These are phyloP conservation scores for Gallinago media DNA, from an alignment of 2,113 vertebrate species.

Conservation along the genomic window DNA sequence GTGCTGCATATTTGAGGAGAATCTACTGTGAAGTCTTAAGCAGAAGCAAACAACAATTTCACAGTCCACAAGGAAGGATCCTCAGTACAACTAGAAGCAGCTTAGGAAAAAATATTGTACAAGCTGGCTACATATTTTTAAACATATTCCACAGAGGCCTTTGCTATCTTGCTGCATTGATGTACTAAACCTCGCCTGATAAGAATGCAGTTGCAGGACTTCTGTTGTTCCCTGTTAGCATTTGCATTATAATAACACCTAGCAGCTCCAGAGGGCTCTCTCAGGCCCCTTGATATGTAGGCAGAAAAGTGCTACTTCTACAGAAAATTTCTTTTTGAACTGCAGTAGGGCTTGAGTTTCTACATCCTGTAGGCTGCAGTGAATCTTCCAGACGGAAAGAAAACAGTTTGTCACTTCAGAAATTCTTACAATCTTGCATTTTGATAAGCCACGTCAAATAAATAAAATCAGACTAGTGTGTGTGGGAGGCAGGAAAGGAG, in stretches of 20 bases:
- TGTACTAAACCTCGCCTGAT: neutral
- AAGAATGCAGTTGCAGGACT: neutral
- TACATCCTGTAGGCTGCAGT: slow-evolving; percentile 33
- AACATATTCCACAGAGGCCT: neutral
- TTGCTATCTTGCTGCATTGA: neutral
- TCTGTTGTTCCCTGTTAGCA: neutral
- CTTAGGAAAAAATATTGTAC: neutral
- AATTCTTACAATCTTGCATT: slow-evolving; percentile 36
- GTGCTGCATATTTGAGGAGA: neutral
- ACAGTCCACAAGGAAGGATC: neutral
- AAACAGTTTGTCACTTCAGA: slow-evolving; percentile 31
- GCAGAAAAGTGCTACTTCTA: slow-evolving; percentile 3
- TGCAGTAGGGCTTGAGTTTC: neutral
- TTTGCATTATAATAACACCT: neutral
- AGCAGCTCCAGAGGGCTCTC: neutral
- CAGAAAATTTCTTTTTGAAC: neutral
- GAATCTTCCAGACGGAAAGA: slow-evolving; percentile 44
- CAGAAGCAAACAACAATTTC: neutral
- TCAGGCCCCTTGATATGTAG: neutral
- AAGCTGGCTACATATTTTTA: slow-evolving; percentile 1
- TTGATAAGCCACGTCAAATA: neutral
- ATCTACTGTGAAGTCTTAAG: neutral
- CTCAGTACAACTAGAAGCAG: neutral
- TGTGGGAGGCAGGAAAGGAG: neutral
- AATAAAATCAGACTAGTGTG: neutral